Conservation (phyloP, 1,140 invertebrate species). For the Sweltsa coloradensis region DNA sequence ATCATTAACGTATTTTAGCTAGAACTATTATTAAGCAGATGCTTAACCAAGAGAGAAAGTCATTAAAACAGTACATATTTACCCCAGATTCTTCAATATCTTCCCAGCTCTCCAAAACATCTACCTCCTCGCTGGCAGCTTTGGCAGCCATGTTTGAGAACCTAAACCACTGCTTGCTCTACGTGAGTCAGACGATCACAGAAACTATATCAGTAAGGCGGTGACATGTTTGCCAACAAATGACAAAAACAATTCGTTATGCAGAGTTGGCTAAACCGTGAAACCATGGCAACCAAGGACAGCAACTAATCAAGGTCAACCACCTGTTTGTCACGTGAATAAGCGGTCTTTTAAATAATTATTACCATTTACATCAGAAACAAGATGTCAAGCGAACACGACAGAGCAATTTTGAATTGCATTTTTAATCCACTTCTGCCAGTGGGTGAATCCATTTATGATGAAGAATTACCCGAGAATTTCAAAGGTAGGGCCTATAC, state of each 20-base stretch:
- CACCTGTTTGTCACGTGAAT: too few relatives aligned
- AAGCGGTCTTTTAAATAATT: too few relatives aligned
- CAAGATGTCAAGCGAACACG: conserved; percentile 32
- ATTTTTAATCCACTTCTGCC: conserved; percentile 46
- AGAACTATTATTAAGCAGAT: neutral
- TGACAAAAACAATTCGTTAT: too few relatives aligned
- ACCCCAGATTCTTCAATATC: conserved; percentile 64
- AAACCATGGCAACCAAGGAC: too few relatives aligned
- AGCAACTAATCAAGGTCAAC: too few relatives aligned
- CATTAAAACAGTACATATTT: conserved; percentile 18
- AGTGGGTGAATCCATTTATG: conserved; percentile 17
- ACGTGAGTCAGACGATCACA: too few relatives aligned
- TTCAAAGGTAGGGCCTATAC: conserved; percentile 1
- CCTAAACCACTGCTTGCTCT: too few relatives aligned
- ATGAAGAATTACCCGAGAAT: conserved; percentile 6
- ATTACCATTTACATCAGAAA: too few relatives aligned
- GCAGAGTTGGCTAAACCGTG: too few relatives aligned
- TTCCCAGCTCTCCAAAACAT: conserved; percentile 68
- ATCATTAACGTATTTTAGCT: too few relatives aligned
- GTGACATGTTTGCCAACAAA: too few relatives aligned
- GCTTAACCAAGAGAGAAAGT: neutral
- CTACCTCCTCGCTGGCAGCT: conserved; percentile 26
- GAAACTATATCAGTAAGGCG: too few relatives aligned
- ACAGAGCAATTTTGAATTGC: conserved; percentile 38
- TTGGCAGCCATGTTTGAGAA: conserved; percentile 15